Evolutionary conservation across 1,140 invertebrate species (phyloP), one percentile per base, ranked within the genome.

Genomic region (Leptoteleia sp.): DNA sequence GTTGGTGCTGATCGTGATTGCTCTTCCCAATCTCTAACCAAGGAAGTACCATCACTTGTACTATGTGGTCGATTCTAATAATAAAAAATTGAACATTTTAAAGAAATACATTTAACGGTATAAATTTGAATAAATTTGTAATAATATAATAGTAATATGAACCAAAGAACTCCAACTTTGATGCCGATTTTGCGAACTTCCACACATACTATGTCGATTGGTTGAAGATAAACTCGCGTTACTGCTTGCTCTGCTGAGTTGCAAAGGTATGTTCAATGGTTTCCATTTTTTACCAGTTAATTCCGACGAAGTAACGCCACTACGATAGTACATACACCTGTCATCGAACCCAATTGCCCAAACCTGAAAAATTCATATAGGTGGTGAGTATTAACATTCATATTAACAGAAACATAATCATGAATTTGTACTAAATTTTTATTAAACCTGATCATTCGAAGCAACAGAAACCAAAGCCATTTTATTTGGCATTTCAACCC

Each of bases 201-300:
- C 91, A 40, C 87, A 89, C 75, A 91, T 90, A 61, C 90, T 90
- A 75, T 91, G 90, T 48, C 90, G 86, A 48, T 90, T 90, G 61
- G 85, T 91, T 17, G 90, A 89, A 25, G 89, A 88, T 40, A 92
- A 82, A 84, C 91, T 92, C 13, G 93, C 92, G 73, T 92, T 93
- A 84, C 93, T 95, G 81, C 94, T 94, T 37, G 94, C 94, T 76
- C 94, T 90, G 83, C 94, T 95, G 13, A 95, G 89, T 88, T 95
- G 94, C 85, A 95, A 91, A 22, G 94, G 92, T 11, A 93, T 94
- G 83, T 94, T 93, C 29, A 96, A 90, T 48, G 91, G 87, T 80
- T 93, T 92, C 96, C 96, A 98, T 75, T 94, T 93, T 86, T 96
- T 96, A 1, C 96, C 96, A 38, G 95, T 96, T 38, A 95, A 90